Evolutionary conservation across 2,113 vertebrate species (phyloP), one percentile per base, ranked within the genome.

Genomic region (Otis tarda): DNA sequence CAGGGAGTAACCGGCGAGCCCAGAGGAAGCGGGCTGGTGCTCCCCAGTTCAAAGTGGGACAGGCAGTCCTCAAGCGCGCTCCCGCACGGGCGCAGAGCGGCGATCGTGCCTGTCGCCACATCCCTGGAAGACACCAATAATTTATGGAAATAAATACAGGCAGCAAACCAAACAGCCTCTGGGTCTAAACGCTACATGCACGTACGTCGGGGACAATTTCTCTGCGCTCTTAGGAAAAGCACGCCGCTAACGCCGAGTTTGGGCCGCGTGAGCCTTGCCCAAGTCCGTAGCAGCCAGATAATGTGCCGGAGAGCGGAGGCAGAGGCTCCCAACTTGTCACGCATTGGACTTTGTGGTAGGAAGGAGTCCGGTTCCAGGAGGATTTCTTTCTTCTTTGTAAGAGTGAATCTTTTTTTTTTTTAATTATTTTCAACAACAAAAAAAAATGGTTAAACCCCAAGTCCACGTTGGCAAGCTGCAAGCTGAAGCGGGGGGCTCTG

Each of bases 121-220:
- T 47, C 83, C 5, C 70, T 82, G 95, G 95, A 90, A 97, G 92
- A 90, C 93, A 95, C 92, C 91, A 94, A 97, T 97, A 97, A 98
- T 81, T 97, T 97, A 97, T 82, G 67, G 94, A 90, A 97, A 98
- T 98, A 98, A 98, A 98, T 98, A 98, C 25, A 55, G 61, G 25
- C 33, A 43, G 67, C 18, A 55, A 85, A 70, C 90, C 70, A 21
- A 65, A 79, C 24, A 20, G 55, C 73, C 84, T 67, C 73, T 87
- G 86, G 83, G n/a, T 30, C 55, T 18, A 9, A 50, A 41, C 47
- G 8, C 53, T 50, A 50, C 41, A 11, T 7, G 28, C 41, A 8
- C 7, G 31, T n/a, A 55, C 17, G 9, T 7, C 8, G 14, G 45
- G 57, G 65, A 43, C 57, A 14, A 24, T 31, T 83, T 61, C 83